Evolutionary conservation across 2,113 vertebrate species (phyloP), one percentile per base, ranked within the genome.

Genomic region (Toxotes chatareus): DNA sequence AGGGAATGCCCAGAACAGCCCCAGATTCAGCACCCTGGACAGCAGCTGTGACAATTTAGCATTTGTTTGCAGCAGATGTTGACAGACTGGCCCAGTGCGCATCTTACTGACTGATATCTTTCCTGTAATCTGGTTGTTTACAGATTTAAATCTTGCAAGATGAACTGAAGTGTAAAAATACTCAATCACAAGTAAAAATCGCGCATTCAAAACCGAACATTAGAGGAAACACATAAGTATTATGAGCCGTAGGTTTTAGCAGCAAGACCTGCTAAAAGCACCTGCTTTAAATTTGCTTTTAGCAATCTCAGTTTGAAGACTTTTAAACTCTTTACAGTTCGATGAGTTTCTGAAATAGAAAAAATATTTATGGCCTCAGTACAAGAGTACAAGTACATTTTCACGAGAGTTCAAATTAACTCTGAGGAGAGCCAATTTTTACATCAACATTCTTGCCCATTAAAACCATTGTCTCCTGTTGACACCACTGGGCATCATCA

Each of bases 11-110:
- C 49, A 51, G 7, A n/a, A 55, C 53, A 12, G 53, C 4, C 34
- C 44, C 57, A 34, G 9, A 47, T 77, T 81, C 84, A 86, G 84
- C 53, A 86, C 84, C 73, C 14, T 51, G 84, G 84, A 86, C 73
- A 86, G 84, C 68, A 32, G 70, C 44, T 14, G 2, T 53, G 66
- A 55, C 46, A 3, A 34, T 49, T 14, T 12, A 27, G 27, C 27
- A 27, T 27, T 8, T 21, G 12, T 57, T 13, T 34, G 17, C 27
- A 17, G 57, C 21, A 14, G 27, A 27, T 31, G 34, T 40, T 10
- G 53, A 63, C 62, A 27, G 12, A 27, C 7, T 4, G 21, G 21
- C 4, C 21, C 61, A 40, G 60, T 38, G 7, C 5, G 19, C 4
- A 10, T 62, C 17, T 12, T 5, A n/a, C 19, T 38, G 60, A 12